Percentiles rank a stretch among this genome's conserved stretches.
phyloP scores from a whole-genome alignment of 2,797 vertebrate genomes.

The Poecilia wingei region DNA sequence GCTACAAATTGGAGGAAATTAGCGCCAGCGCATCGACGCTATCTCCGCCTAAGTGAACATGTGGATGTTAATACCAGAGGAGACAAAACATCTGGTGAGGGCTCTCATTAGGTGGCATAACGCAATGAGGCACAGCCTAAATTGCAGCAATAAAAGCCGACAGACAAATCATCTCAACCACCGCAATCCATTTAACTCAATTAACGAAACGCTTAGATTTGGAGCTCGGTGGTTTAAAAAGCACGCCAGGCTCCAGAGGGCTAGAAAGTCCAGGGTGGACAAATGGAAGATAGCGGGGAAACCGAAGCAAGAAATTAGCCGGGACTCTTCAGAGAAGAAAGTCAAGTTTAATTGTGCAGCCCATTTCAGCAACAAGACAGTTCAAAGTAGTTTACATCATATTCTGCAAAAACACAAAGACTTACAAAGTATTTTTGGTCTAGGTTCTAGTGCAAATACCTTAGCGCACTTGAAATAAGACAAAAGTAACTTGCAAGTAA shows the following conservation, averaged over 20 bases:
- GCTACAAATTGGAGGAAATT: slow-evolving; percentile 61
- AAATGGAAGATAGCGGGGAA: slow-evolving; percentile 20
- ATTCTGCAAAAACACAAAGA: no score
- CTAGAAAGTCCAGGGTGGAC: slow-evolving; percentile 46
- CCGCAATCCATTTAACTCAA: slow-evolving; percentile 80
- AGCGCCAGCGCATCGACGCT: slow-evolving; percentile 42
- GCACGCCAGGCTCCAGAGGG: slow-evolving; percentile 33
- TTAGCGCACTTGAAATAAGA: no score
- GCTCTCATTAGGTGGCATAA: slow-evolving; percentile 78
- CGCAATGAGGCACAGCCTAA: slow-evolving; percentile 77
- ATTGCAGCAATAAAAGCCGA: slow-evolving; percentile 77
- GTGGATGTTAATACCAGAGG: slow-evolving; percentile 67
- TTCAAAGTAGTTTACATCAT: no score
- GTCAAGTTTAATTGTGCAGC: no score
- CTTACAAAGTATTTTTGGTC: no score
- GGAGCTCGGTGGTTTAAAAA: slow-evolving; percentile 63
- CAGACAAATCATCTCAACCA: slow-evolving; percentile 80
- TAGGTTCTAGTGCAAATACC: no score
- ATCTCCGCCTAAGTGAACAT: slow-evolving; percentile 71
- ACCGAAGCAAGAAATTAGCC: slow-evolving; percentile 32
- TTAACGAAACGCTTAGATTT: slow-evolving; percentile 67
- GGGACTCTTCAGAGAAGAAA: slow-evolving; percentile 11
- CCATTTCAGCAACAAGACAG: no score
- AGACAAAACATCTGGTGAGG: slow-evolving; percentile 72
- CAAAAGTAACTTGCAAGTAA: no score